Conservation (phyloP, 2,113 vertebrate species). For the Tragelaphus imberbis region DNA sequence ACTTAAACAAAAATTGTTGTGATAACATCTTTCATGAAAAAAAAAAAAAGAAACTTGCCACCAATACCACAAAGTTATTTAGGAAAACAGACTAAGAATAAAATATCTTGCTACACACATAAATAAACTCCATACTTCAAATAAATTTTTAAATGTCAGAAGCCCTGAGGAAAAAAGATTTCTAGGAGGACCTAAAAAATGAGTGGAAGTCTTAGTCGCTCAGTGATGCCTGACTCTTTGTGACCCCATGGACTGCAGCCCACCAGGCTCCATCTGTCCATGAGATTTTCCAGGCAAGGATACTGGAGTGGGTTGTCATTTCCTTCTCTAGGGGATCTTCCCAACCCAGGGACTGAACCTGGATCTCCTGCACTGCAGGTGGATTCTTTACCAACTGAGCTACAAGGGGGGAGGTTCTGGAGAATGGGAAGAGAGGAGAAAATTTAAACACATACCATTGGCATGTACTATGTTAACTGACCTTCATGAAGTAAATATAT, state of each 20-base stretch:
- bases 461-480: neutral
- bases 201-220: neutral
- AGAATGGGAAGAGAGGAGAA: neutral
- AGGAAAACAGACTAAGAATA: constrained; percentile 20
- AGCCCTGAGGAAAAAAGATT: neutral
- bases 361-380: no score
- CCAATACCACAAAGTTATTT: neutral
- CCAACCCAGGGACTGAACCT: no score
- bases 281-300: no score
- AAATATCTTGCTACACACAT: neutral
- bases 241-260: neutral
- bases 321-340: no score
- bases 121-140: neutral
- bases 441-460: neutral
- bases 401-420: no score
- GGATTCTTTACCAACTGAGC: no score
- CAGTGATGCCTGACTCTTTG: neutral
- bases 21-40: neutral
- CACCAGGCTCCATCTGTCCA: no score
- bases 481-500: neutral
- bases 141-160: neutral
- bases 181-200: constrained; percentile 10
- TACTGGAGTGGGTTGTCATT: no score
- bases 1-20: neutral
- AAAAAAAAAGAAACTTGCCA: neutral